These are phyloP conservation scores for Eurytoma californica DNA, from an alignment of 2,888 invertebrate species.

Conservation along the genomic window DNA sequence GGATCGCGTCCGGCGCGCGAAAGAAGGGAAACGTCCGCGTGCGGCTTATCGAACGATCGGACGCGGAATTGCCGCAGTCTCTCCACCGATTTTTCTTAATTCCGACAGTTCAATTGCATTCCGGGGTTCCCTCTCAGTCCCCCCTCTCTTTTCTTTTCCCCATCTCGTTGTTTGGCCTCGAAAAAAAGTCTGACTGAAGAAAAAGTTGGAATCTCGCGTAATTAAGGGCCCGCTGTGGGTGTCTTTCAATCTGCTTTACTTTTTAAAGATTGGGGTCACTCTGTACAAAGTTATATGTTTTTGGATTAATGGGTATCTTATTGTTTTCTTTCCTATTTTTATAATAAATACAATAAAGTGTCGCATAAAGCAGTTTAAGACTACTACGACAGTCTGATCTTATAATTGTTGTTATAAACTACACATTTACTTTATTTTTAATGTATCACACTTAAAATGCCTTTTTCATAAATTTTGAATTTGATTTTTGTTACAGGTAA, in stretches of 20 bases:
- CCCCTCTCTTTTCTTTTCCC: no score
- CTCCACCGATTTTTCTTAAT: conserved; percentile 56
- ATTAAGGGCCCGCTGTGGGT: conserved; percentile 53
- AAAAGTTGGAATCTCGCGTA: conserved; percentile 49
- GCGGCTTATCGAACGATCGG: conserved; percentile 56
- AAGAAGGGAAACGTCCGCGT: conserved; percentile 54
- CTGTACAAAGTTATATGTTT: background rate
- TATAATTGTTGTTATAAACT: no score
- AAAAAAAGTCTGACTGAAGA: conserved; percentile 33
- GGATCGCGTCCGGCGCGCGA: conserved; percentile 26
- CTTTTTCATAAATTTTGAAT: no score
- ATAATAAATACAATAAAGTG: no score
- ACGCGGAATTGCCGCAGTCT: conserved; percentile 51
- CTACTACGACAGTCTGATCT: no score
- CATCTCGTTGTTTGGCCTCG: conserved; percentile 34
- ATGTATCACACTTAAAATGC: no score
- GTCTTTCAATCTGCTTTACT: conserved; percentile 45
- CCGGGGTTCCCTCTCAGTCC: conserved; percentile 8
- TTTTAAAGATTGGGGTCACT: background rate
- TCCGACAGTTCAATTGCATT: conserved; percentile 59
- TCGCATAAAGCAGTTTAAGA: no score
- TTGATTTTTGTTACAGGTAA: no score
- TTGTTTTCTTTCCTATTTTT: no score
- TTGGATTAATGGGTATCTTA: no score
- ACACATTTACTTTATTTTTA: no score